Evolutionary conservation across 2,888 invertebrate genomes (phyloP).

Genomic region (Caenorhabditis virilis): DNA sequence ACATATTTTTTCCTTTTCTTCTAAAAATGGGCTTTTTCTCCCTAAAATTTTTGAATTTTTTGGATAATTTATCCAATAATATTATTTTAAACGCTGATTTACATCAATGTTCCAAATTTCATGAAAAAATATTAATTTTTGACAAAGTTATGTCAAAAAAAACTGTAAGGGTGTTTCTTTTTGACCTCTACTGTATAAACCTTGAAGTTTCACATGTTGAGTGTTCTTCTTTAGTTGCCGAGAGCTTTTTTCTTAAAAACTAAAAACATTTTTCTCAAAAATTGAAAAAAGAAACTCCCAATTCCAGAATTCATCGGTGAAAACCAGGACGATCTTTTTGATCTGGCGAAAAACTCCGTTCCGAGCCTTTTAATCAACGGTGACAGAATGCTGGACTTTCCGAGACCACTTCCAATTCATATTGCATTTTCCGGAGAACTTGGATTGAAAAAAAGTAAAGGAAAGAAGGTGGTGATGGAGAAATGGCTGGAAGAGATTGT

Average conservation of each 20-base stretch:
- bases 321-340: slow-evolving; percentile 56
- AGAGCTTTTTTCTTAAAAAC: too few species aligned
- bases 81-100: too few species aligned
- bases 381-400: slow-evolving; percentile 67
- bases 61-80: too few species aligned
- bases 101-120: neutral
- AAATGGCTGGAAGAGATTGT: slow-evolving; percentile 38
- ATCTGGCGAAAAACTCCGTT: slow-evolving; percentile 49
- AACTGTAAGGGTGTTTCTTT: too few species aligned
- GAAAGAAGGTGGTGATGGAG: slow-evolving; percentile 19
- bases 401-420: slow-evolving; percentile 61
- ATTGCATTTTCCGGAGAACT: slow-evolving; percentile 64
- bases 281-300: neutral
- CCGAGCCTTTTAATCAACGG: slow-evolving; percentile 62
- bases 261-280: too few species aligned
- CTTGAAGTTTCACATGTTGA: too few species aligned
- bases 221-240: too few species aligned
- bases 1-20: too few species aligned
- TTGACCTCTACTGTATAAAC: too few species aligned
- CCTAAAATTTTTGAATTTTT: too few species aligned
- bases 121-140: neutral
- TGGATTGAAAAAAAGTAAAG: slow-evolving; percentile 28
- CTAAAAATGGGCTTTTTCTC: too few species aligned
- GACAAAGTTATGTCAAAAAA: neutral
- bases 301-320: slow-evolving; percentile 31